Percentiles rank a stretch among this genome's conserved stretches.
Evolutionary conservation across 2,797 vertebrate genomes (phyloP).

Genomic region (Sebastes cheni): DNA sequence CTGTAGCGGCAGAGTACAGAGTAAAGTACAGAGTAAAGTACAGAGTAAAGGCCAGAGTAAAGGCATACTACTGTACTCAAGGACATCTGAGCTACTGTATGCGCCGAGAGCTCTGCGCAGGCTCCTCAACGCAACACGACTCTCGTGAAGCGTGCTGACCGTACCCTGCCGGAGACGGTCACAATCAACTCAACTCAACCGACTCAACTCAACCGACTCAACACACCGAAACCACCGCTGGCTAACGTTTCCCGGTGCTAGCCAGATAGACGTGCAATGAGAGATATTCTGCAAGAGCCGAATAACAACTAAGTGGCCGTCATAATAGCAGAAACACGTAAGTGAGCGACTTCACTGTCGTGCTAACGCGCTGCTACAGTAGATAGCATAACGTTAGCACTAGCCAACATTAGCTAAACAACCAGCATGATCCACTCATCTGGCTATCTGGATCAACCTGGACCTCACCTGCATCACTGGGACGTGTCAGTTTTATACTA

Average conservation of each 20-base stretch:
- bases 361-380: neutral
- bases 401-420: constrained; percentile 52
- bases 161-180: constrained; percentile 1
- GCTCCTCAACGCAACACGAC: constrained; percentile 11
- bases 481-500: neutral
- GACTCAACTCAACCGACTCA: neutral
- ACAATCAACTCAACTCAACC: neutral
- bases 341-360: constrained; percentile 14
- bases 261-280: constrained; percentile 44
- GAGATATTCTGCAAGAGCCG: constrained; percentile 16
- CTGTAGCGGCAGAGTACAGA: too few relatives aligned
- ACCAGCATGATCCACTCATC: constrained; percentile 17
- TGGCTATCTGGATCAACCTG: neutral
- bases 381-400: constrained; percentile 25
- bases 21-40: too few relatives aligned
- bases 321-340: constrained; percentile 48
- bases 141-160: constrained; percentile 6
- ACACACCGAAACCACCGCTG: neutral
- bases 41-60: too few relatives aligned
- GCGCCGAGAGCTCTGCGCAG: constrained; percentile 29
- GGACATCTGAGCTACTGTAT: neutral
- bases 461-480: neutral
- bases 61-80: neutral
- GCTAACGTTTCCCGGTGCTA: neutral
- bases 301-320: constrained; percentile 16